These are phyloP conservation scores for Muschampia plurimacula DNA, from an alignment of 2,888 invertebrate species.

Conservation along the genomic window DNA sequence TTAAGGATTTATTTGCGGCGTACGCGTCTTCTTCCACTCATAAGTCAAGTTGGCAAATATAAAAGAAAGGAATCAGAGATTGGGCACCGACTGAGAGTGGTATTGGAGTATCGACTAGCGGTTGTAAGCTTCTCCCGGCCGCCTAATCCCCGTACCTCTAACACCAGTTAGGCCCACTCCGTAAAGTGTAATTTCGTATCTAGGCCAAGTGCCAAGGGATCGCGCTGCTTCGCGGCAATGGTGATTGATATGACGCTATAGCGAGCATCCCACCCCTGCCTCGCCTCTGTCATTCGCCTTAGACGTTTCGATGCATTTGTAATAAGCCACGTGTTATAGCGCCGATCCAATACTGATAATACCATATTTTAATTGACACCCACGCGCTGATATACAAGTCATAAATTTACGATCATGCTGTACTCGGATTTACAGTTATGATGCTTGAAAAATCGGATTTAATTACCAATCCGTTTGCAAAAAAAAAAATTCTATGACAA, in stretches of 20 bases:
- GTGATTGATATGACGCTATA: slow-evolving; percentile 82
- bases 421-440: slow-evolving; percentile 17
- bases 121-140: slow-evolving; percentile 73
- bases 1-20: slow-evolving; percentile 71
- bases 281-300: slow-evolving; percentile 58
- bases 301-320: slow-evolving; percentile 71
- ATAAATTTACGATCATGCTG: slow-evolving; percentile 11
- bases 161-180: slow-evolving; percentile 77
- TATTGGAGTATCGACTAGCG: slow-evolving; percentile 68
- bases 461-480: slow-evolving; percentile 37
- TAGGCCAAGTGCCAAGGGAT: slow-evolving; percentile 85
- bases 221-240: slow-evolving; percentile 73
- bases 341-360: slow-evolving; percentile 40
- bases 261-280: slow-evolving; percentile 63
- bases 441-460: slow-evolving; percentile 38
- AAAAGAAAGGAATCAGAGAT: slow-evolving; percentile 59
- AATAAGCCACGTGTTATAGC: slow-evolving; percentile 53
- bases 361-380: slow-evolving; percentile 41
- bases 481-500: slow-evolving; percentile 41
- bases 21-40: slow-evolving; percentile 57
- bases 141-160: slow-evolving; percentile 76
- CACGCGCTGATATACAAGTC: slow-evolving; percentile 19
- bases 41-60: slow-evolving; percentile 53
- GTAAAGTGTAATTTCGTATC: slow-evolving; percentile 83
- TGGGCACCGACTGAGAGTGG: slow-evolving; percentile 71